Evolutionary conservation across 2,888 invertebrate genomes (phyloP).

Genomic region (Eueremaeus valkanovi): DNA sequence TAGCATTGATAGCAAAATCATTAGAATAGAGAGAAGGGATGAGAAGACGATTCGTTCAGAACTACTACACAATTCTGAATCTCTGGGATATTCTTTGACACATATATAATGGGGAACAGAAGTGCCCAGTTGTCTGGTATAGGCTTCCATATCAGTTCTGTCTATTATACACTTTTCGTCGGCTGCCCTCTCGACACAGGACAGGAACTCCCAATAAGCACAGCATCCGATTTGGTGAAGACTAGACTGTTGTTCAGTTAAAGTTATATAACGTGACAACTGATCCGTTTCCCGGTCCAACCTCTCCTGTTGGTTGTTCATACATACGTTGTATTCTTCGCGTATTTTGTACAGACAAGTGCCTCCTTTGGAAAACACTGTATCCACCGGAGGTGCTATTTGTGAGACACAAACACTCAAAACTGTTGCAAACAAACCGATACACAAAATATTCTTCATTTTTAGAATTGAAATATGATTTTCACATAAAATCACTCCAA

Average conservation of each 20-base stretch:
- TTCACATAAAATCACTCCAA: too few species aligned
- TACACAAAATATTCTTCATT: constrained; percentile 5
- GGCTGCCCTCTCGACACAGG: constrained; percentile 37
- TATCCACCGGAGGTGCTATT: constrained; percentile 22
- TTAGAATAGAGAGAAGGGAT: background rate
- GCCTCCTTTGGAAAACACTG: constrained; percentile 39
- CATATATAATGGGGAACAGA: constrained; percentile 33
- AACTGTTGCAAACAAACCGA: background rate
- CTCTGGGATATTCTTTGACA: constrained; percentile 26
- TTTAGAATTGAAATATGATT: background rate
- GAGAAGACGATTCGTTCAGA: background rate
- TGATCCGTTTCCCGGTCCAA: constrained; percentile 4
- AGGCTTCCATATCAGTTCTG: constrained; percentile 35
- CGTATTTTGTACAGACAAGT: constrained; percentile 39
- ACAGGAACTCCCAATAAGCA: constrained; percentile 38
- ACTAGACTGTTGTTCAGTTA: background rate
- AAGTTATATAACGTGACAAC: constrained; percentile 20
- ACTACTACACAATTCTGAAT: constrained; percentile 1
- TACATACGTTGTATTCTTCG: constrained; percentile 31
- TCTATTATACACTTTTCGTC: constrained; percentile 34
- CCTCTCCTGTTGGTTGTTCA: constrained; percentile 35
- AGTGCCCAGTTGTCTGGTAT: constrained; percentile 36
- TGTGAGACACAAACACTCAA: background rate
- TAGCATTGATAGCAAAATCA: background rate
- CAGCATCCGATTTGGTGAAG: constrained; percentile 34